Base-by-base conservation (phyloP, 2,888 invertebrate species). In the Caenorhabditis sp. region DNA sequence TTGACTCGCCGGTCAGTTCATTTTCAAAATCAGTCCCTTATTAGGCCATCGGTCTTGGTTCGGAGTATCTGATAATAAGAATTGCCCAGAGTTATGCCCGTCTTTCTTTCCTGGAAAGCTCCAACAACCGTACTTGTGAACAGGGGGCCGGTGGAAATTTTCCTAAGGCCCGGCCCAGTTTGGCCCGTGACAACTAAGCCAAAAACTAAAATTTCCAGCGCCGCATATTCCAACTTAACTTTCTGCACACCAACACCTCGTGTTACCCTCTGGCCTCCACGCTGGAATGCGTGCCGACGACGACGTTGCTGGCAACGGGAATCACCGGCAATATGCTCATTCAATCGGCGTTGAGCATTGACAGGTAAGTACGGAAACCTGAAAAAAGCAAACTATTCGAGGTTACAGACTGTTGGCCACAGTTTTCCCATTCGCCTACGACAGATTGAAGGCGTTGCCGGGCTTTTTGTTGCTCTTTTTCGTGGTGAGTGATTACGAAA, bases 261-360 rank as follows among this genome's bases (percentile, higher is more conserved):
- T 70, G 70, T 15, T 61, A 59, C 35, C 70, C 70, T 6, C 15
- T 70, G 11, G 43, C 24, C 26, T 35, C 52, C 27, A 70, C 70
- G 3, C 15, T 27, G 3, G 70, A 70, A 17, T 70, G 70, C 52
- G 27, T 59, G 9, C 59, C 70, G 41, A 45, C 70, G 32, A 70
- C 59, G 13, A 70, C 70, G 22, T 37, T 70, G 37, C 50, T 70
- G 2, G 37, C 70, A 1, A 70, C 53, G 59, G 70, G 70, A 24
- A 70, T 70, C 4, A 52, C 70, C 20, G 70, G 70, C 7, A 70
- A 59, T 27, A 70, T 70, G 70, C 46, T 70, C 17, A 70, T 70
- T 15, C 70, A 70, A 20, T 70, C 70, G 2, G 70, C 70, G 15
- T 37, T 70, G 24, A 59, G 70, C 26, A 30, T 53, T 26, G 70